Conservation (phyloP, 2,113 vertebrate species). For the Caretta caretta region DNA sequence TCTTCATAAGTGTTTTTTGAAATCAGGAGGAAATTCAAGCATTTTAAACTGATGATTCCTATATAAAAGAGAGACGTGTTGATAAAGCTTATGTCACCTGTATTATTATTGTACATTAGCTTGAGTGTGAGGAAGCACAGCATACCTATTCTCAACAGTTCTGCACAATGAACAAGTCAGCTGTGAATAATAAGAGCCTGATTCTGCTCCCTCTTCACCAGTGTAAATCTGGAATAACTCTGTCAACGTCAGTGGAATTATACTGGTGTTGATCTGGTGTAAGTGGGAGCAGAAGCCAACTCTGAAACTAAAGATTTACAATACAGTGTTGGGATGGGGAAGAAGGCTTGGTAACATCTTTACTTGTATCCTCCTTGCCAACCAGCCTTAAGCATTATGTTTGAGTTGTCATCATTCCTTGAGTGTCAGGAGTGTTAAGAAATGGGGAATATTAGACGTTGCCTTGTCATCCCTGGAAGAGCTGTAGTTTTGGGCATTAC, state of each 20-base stretch:
- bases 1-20: constrained; percentile 84
- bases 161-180: neutral
- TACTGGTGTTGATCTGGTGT: neutral
- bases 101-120: neutral
- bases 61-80: constrained; percentile 46
- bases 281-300: neutral
- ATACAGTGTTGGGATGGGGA: neutral
- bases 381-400: neutral
- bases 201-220: neutral
- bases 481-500: neutral
- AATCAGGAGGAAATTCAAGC: constrained; percentile 79
- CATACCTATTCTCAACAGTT: neutral
- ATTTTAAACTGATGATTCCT: constrained; percentile 76
- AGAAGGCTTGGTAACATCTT: neutral
- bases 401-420: neutral
- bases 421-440: neutral
- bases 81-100: constrained; percentile 12
- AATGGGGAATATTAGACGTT: neutral
- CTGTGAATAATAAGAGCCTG: neutral
- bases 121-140: neutral
- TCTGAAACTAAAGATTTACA: neutral
- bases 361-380: neutral
- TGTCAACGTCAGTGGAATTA: neutral
- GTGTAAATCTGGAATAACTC: neutral
- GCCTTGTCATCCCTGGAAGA: neutral